A percentile compares a stretch with the other conserved stretches of the same genome.
phyloP scores from a whole-genome alignment of 2,797 vertebrate genomes.

The Garrulus glandarius region DNA sequence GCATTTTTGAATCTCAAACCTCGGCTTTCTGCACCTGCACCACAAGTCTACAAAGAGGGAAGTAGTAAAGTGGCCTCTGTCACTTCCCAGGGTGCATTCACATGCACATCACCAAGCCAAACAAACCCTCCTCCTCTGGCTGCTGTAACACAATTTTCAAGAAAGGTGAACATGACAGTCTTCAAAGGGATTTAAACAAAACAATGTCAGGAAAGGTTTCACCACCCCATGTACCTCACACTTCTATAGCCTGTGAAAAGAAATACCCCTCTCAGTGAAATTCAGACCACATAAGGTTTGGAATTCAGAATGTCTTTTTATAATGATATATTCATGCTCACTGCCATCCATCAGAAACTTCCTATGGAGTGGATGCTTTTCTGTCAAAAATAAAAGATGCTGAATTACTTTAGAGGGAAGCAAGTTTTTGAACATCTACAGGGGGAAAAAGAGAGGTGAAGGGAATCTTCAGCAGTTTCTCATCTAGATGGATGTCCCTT shows the following conservation, averaged over 20 bases:
- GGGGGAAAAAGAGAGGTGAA: neutral
- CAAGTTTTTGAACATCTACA: neutral
- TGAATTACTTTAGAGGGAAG: neutral
- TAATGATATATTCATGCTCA: conserved; percentile 37
- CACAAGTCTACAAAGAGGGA: neutral
- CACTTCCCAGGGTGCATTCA: neutral
- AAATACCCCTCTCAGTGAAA: neutral
- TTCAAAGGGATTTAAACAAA: conserved; percentile 54
- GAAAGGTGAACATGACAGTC: neutral
- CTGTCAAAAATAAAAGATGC: rapidly evolving
- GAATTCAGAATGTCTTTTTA: conserved; percentile 31
- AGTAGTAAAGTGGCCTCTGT: neutral
- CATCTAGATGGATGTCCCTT: neutral
- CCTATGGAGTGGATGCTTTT: neutral
- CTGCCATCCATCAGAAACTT: conserved; percentile 10
- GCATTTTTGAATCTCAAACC: neutral
- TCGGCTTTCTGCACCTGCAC: neutral
- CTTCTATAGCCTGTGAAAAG: neutral
- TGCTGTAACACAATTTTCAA: neutral
- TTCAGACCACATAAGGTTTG: conserved; percentile 5
- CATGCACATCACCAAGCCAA: neutral
- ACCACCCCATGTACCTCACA: neutral
- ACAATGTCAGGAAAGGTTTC: conserved; percentile 9
- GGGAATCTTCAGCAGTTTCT: neutral
- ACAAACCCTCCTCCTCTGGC: neutral